Evolutionary conservation across 2,888 invertebrate genomes (phyloP), one percentile per base, ranked within the genome.

Genomic region (Acrobasis suavella): DNA sequence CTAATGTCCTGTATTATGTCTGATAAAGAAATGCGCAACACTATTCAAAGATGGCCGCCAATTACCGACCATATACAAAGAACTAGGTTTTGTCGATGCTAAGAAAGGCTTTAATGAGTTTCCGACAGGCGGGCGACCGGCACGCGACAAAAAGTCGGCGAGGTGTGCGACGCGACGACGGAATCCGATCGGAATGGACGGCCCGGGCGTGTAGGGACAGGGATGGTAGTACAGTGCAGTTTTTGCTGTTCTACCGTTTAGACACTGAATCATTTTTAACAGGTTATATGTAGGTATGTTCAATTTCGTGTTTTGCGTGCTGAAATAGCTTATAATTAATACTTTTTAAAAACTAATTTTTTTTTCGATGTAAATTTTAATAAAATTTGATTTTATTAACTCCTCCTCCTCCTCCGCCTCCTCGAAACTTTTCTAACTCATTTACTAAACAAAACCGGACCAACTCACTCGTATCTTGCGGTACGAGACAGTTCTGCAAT

Each of bases 1-100:
- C 56, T 56, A 56, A 56, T 56, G 42, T 42, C 42, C 56, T 46
- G 56, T 56, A 56, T 56, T 56, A 56, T 56, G 56, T 56, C 56
- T 39, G 16, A 9, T 42, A 42, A 56, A 56, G 56, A 56, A 56
- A 42, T 9, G 39, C 22, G 39, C 56, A 42, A 56, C 42, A 56
- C 56, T 56, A 42, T 56, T 56, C 22, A 56, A 56, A 42, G 42
- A 56, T 56, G 56, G 56, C 42, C 42, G 56, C 42, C 42, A 56
- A 56, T 56, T 56, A 56, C 56, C 38, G 8, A 42, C 56, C 56
- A 56, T 56, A 46, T 56, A 56, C 56, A 56, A 56, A 56, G 22
- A 22, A 9, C 9, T 7, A 56, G 56, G 56, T 42, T 56, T 56
- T 56, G 56, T 46, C 56, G 9, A 1, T 15, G 22, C 17, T 39